Conservation (phyloP, 23 tunicate species). For the Trididemnum nubilum region DNA sequence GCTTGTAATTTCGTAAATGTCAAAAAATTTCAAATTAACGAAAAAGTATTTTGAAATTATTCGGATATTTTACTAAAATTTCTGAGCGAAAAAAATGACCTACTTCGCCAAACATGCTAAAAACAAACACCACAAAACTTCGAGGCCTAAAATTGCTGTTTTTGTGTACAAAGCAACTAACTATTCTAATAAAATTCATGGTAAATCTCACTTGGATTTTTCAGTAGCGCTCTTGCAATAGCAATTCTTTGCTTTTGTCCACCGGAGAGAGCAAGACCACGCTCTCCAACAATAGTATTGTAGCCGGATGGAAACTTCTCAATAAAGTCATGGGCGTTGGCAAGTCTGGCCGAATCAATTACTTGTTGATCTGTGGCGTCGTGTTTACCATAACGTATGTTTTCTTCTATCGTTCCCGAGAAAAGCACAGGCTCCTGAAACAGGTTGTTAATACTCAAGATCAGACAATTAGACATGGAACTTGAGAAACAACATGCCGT, state of each 20-base stretch:
- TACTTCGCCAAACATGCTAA: too few species aligned
- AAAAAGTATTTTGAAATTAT: too few species aligned
- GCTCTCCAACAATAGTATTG: slow-evolving; percentile 90
- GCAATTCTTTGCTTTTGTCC: slow-evolving; percentile 99
- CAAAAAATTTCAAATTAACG: too few species aligned
- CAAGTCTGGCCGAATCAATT: slow-evolving; percentile 75
- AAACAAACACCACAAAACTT: too few species aligned
- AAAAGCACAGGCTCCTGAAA: slow-evolving; percentile 91
- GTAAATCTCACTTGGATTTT: slow-evolving; percentile 80
- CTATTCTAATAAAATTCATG: too few species aligned
- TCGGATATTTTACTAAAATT: too few species aligned
- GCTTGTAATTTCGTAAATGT: too few species aligned
- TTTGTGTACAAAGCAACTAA: too few species aligned
- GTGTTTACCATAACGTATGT: slow-evolving; percentile 90
- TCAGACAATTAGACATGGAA: background rate
- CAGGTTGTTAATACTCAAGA: too few species aligned
- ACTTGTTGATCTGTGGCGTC: slow-evolving; percentile 76
- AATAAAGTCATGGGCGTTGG: slow-evolving; percentile 90
- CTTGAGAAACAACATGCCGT: background rate
- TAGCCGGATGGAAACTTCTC: slow-evolving; percentile 73
- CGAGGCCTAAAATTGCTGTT: too few species aligned
- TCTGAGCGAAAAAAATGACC: too few species aligned
- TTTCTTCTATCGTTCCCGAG: slow-evolving; percentile 84
- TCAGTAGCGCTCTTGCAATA: slow-evolving; percentile 93
- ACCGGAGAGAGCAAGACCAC: slow-evolving; percentile 89